phyloP scores from a whole-genome alignment of 2,797 vertebrate species.

The Pachyuromys duprasi region DNA sequence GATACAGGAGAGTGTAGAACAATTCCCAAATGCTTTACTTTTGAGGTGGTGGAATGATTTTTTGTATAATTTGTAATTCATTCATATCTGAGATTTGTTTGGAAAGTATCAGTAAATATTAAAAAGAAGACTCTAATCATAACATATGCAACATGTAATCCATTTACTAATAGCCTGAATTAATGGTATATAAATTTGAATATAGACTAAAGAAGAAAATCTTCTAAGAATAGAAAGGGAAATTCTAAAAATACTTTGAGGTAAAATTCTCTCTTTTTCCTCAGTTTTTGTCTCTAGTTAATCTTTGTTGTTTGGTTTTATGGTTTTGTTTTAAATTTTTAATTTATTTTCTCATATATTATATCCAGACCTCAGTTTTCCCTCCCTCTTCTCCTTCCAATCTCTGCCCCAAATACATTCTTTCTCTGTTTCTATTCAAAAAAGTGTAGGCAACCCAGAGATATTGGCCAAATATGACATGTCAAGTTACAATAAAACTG shows the following conservation, averaged over 20 bases:
- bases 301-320: not conserved
- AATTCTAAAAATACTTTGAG: not conserved
- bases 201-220: not conserved
- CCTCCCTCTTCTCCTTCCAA: not conserved
- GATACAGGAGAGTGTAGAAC: not conserved
- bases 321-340: not conserved
- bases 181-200: not conserved
- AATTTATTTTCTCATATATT: not conserved
- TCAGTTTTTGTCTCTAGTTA: not conserved
- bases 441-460: not conserved
- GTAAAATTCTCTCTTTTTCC: not conserved
- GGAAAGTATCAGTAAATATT: not conserved
- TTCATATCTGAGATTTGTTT: not conserved
- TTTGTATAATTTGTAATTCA: not conserved
- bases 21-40: not conserved
- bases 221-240: too few relatives aligned
- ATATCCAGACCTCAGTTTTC: not conserved
- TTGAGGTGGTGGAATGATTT: not conserved
- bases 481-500: not conserved
- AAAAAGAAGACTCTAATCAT: not conserved
- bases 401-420: not conserved
- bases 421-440: not conserved
- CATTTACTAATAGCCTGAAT: not conserved
- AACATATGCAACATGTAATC: not conserved
- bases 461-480: not conserved